Percentiles rank a stretch among this genome's conserved stretches.
Conservation (phyloP, 2,888 invertebrate genomes). For the Nomada fabriciana region DNA sequence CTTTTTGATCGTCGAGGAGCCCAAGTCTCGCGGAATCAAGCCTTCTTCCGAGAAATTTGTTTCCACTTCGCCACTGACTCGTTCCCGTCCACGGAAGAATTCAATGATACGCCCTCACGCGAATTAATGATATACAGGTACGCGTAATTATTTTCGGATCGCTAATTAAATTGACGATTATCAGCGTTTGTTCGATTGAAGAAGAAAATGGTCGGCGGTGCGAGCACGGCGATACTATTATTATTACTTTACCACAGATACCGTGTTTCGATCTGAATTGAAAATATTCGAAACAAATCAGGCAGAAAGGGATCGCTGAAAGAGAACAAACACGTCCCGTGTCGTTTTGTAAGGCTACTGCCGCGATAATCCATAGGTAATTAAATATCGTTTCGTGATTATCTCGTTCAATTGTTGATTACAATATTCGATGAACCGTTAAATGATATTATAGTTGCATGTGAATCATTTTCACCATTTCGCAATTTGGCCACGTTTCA, state of each 20-base stretch:
- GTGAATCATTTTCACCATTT: slow-evolving; percentile 49
- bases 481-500: slow-evolving; percentile 45
- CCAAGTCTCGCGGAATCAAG: background rate
- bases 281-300: slow-evolving; percentile 31
- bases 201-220: background rate
- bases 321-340: background rate
- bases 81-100: background rate
- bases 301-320: slow-evolving; percentile 10
- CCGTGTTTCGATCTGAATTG: background rate
- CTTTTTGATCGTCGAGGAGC: slow-evolving; percentile 14
- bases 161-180: slow-evolving; percentile 2
- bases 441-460: slow-evolving; percentile 50
- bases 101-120: background rate
- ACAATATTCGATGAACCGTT: slow-evolving; percentile 51
- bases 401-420: slow-evolving; percentile 53
- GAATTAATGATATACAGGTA: no score
- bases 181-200: background rate
- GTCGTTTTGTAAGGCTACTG: slow-evolving; percentile 20
- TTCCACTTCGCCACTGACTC: background rate
- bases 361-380: slow-evolving; percentile 42
- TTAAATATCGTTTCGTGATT: slow-evolving; percentile 56
- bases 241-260: background rate
- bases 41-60: slow-evolving; percentile 48
- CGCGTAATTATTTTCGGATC: background rate
- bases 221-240: background rate